phyloP scores from a whole-genome alignment of 2,113 vertebrate genomes.

The Cynopterus brachyotis region DNA sequence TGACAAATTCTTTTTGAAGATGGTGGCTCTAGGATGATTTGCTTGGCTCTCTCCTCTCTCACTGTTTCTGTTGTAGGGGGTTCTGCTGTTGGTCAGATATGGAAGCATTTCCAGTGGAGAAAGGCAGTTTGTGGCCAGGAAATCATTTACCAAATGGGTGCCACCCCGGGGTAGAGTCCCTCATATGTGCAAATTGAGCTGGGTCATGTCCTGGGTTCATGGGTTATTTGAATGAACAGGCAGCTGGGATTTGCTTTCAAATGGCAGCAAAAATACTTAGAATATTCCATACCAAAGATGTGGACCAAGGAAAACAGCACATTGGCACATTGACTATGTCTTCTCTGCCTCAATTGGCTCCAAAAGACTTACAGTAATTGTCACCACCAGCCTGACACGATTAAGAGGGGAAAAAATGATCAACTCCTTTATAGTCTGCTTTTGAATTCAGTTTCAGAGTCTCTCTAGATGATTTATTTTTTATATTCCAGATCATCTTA shows the following conservation, averaged over 20 bases:
- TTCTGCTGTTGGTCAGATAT: constrained; percentile 54
- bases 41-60: constrained; percentile 20
- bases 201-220: constrained; percentile 58
- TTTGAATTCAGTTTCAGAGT: constrained; percentile 63
- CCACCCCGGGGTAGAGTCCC: constrained; percentile 65
- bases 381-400: constrained; percentile 41
- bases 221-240: constrained; percentile 66
- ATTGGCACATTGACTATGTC: constrained; percentile 41
- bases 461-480: constrained; percentile 66
- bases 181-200: constrained; percentile 61
- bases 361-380: constrained; percentile 61
- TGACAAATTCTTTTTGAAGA: constrained; percentile 66
- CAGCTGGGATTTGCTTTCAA: constrained; percentile 75
- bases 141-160: constrained; percentile 70
- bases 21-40: constrained; percentile 21
- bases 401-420: not conserved
- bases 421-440: constrained; percentile 46
- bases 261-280: constrained; percentile 55
- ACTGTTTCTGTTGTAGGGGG: constrained; percentile 17
- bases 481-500: constrained; percentile 65
- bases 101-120: constrained; percentile 56
- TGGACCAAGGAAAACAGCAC: constrained; percentile 64
- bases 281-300: constrained; percentile 71
- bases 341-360: constrained; percentile 64
- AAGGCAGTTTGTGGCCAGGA: constrained; percentile 59